Percentiles rank a stretch among this genome's conserved stretches.
These are phyloP conservation scores for Cyrtorhinus lividipennis DNA, from an alignment of 1,140 invertebrate genomes.

Conservation along the genomic window DNA sequence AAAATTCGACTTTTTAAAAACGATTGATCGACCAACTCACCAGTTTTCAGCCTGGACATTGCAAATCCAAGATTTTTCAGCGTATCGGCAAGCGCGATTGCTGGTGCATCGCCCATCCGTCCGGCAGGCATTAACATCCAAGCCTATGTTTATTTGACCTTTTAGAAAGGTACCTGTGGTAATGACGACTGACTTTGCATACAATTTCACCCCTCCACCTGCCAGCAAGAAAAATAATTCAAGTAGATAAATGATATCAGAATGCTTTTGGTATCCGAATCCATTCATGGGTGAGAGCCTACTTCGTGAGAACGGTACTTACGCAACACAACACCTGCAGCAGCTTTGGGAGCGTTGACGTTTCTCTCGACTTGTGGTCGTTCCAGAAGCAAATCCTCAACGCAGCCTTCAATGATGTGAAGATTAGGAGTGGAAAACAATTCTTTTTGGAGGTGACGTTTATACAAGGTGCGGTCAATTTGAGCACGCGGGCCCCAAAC, in stretches of 20 bases:
- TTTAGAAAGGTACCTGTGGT: slow-evolving; percentile 90
- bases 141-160: slow-evolving; percentile 76
- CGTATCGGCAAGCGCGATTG: slow-evolving; percentile 68
- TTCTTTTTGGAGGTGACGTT: slow-evolving; percentile 63
- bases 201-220: slow-evolving; percentile 45
- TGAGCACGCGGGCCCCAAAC: slow-evolving; percentile 85
- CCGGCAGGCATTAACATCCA: slow-evolving; percentile 67
- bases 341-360: slow-evolving; percentile 27
- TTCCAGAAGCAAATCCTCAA: slow-evolving; percentile 68
- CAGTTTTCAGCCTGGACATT: slow-evolving; percentile 81
- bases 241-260: neutral
- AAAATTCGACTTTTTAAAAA: too few relatives aligned
- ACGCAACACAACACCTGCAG: slow-evolving; percentile 48
- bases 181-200: slow-evolving; percentile 56
- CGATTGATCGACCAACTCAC: slow-evolving; percentile 28
- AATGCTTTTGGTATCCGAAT: neutral
- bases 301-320: too few relatives aligned
- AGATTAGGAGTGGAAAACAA: slow-evolving; percentile 52
- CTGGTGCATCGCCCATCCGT: slow-evolving; percentile 64
- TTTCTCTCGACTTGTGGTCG: slow-evolving; percentile 24
- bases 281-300: too few relatives aligned
- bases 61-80: slow-evolving; percentile 53
- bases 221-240: slow-evolving; percentile 20
- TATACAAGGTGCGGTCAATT: slow-evolving; percentile 77
- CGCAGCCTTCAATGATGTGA: slow-evolving; percentile 52